Conservation (phyloP, 2,888 invertebrate species). For the Yponomeuta malinellus region DNA sequence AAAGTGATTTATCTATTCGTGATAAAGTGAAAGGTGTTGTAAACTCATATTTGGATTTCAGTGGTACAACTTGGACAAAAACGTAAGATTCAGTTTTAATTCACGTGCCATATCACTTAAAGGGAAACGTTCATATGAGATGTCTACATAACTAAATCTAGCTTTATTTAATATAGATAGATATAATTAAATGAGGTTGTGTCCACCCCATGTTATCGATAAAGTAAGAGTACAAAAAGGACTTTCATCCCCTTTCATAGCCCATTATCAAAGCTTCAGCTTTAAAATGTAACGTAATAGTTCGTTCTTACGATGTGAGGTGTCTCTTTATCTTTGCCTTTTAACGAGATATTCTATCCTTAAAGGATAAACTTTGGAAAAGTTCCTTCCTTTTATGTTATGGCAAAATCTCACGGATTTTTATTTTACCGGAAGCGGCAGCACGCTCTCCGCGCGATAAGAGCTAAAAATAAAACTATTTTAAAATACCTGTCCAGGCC, state of each 20-base stretch:
- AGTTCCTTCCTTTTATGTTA: not conserved
- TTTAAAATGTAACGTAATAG: not conserved
- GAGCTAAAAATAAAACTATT: not conserved
- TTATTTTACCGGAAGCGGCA: not conserved
- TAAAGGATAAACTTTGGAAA: not conserved
- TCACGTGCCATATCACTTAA: no score
- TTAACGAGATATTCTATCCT: not conserved
- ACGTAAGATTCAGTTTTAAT: no score
- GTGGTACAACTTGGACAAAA: no score
- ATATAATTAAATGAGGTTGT: no score
- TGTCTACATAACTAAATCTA: no score
- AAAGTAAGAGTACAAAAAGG: not conserved
- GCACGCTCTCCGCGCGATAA: no score
- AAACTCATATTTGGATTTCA: no score
- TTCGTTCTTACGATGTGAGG: not conserved
- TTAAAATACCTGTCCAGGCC: not conserved
- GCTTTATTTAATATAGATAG: no score
- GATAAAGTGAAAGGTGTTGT: no score
- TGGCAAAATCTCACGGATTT: not conserved
- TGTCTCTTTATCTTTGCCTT: not conserved
- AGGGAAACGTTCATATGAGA: no score
- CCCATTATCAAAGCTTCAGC: not conserved
- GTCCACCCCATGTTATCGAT: no score
- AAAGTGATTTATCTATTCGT: no score
- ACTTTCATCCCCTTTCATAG: not conserved